phyloP scores from a whole-genome alignment of 2,797 vertebrate species.

The Poeciliopsis infans region DNA sequence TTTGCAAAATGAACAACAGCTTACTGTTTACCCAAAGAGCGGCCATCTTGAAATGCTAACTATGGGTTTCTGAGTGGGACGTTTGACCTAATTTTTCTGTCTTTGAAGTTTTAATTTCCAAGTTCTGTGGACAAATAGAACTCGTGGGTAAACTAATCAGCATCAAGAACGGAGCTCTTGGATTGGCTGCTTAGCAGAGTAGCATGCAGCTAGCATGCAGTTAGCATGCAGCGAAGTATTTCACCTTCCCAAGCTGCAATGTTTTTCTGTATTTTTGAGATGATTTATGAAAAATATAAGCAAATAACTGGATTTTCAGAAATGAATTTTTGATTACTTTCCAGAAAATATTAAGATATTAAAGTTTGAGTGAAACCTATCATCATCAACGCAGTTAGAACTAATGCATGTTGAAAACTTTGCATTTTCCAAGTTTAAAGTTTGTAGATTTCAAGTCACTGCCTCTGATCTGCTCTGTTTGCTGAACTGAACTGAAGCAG shows the following conservation, averaged over 20 bases:
- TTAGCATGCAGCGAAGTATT: not conserved
- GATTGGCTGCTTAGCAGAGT: not conserved
- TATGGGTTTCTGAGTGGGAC: too few relatives aligned
- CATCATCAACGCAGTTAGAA: not conserved
- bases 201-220: too few relatives aligned
- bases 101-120: too few relatives aligned
- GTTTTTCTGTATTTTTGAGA: not conserved
- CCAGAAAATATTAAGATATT: not conserved
- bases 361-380: not conserved
- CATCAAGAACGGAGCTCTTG: not conserved
- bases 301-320: too few relatives aligned
- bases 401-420: not conserved
- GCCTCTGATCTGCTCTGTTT: not conserved
- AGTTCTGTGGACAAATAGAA: too few relatives aligned
- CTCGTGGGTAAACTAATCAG: not conserved
- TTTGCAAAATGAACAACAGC: too few relatives aligned
- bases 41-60: too few relatives aligned
- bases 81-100: too few relatives aligned
- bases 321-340: not conserved
- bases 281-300: not conserved
- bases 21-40: too few relatives aligned
- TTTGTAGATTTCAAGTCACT: not conserved
- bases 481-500: not conserved
- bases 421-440: not conserved
- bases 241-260: not conserved